Conservation (phyloP, 2,113 vertebrate species). For the Engystomops pustulosus region DNA sequence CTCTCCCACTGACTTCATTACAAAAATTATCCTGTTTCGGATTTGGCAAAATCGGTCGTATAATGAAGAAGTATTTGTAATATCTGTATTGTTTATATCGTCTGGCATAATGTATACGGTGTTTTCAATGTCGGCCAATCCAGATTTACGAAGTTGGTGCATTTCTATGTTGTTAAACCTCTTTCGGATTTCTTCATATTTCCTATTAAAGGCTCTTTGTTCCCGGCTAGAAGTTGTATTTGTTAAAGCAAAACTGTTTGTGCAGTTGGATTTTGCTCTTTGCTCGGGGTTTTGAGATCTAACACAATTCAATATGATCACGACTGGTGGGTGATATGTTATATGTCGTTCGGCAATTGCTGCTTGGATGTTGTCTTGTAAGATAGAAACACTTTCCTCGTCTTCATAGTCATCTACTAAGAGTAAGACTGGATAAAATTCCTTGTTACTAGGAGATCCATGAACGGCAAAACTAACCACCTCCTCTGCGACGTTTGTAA, state of each 20-base stretch:
- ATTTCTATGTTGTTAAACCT: conserved; percentile 70
- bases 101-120: conserved; percentile 78
- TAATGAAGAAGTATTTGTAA: too few species aligned
- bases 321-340: conserved; percentile 69
- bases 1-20: too few species aligned
- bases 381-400: conserved; percentile 70
- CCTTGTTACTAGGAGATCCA: conserved; percentile 61
- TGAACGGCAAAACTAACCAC: conserved; percentile 73
- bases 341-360: conserved; percentile 67
- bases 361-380: conserved; percentile 74
- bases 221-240: conserved; percentile 74
- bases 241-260: conserved; percentile 66
- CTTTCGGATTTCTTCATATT: conserved; percentile 78
- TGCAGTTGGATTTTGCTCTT: conserved; percentile 64
- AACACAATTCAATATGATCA: conserved; percentile 85
- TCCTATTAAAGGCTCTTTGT: conserved; percentile 75
- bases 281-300: conserved; percentile 72
- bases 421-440: conserved; percentile 76
- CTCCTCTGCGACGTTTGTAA: conserved; percentile 72
- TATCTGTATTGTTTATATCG: conserved; percentile 70
- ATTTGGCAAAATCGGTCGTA: too few species aligned
- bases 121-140: conserved; percentile 75
- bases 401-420: conserved; percentile 85
- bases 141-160: conserved; percentile 80
- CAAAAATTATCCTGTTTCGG: too few species aligned